A percentile compares a stretch with the other conserved stretches of the same genome.
phyloP scores from a whole-genome alignment of 2,888 invertebrate species.

The Liposcelis brunnea region DNA sequence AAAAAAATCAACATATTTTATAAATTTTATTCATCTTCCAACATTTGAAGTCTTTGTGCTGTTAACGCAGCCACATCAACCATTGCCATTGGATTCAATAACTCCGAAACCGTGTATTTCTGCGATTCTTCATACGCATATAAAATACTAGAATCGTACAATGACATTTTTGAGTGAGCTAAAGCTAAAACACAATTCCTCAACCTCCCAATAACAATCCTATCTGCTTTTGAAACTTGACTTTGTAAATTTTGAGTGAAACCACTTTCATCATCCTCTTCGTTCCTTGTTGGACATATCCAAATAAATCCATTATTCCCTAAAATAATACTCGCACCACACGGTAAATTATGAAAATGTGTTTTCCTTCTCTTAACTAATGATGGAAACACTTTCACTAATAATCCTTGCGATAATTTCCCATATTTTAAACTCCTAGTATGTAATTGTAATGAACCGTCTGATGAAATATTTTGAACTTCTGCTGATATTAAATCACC shows the following conservation, averaged over 20 bases:
- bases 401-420: constrained; percentile 77
- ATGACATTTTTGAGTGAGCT: constrained; percentile 69
- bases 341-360: constrained; percentile 85
- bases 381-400: constrained; percentile 82
- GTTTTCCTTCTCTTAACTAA: constrained; percentile 84
- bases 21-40: constrained; percentile 10
- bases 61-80: constrained; percentile 60
- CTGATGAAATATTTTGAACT: constrained; percentile 73
- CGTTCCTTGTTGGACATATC: constrained; percentile 56
- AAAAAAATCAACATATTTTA: too few species aligned
- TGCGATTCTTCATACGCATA: constrained; percentile 81
- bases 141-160: constrained; percentile 82
- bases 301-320: constrained; percentile 96
- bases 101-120: constrained; percentile 49
- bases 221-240: constrained; percentile 46
- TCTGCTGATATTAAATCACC: constrained; percentile 96
- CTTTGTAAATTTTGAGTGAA: constrained; percentile 60
- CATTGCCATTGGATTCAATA: constrained; percentile 70
- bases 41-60: constrained; percentile 42
- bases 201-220: constrained; percentile 75
- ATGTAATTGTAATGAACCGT: constrained; percentile 84
- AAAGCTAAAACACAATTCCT: constrained; percentile 80
- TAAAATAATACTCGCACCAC: constrained; percentile 81
- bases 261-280: constrained; percentile 50
- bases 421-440: constrained; percentile 95